phyloP scores from a whole-genome alignment of 2,797 vertebrate genomes.

The Sebastes taczanowskii region DNA sequence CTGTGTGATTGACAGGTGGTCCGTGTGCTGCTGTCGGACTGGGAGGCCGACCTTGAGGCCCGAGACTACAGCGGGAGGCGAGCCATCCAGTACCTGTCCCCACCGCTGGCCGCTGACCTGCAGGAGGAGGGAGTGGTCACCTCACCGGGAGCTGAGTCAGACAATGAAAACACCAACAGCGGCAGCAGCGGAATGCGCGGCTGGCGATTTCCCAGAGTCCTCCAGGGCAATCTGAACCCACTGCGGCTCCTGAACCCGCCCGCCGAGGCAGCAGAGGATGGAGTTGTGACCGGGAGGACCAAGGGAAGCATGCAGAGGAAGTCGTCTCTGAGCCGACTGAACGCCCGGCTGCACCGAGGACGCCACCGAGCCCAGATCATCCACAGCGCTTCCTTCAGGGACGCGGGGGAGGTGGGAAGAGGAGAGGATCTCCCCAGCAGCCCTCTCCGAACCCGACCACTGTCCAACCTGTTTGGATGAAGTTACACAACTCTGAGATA shows the following conservation, averaged over 20 bases:
- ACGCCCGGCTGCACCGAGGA: constrained; percentile 89
- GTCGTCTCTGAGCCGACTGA: constrained; percentile 85
- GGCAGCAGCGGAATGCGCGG: constrained; percentile 75
- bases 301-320: constrained; percentile 89
- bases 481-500: background rate
- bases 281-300: constrained; percentile 61
- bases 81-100: constrained; percentile 90
- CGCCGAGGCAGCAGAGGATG: constrained; percentile 68
- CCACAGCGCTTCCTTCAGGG: constrained; percentile 90
- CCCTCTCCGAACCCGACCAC: constrained; percentile 87
- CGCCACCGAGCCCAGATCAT: constrained; percentile 94
- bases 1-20: constrained; percentile 67
- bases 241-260: constrained; percentile 84
- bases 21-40: constrained; percentile 89
- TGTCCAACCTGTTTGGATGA: constrained; percentile 95
- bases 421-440: constrained; percentile 83
- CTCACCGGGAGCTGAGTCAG: constrained; percentile 71
- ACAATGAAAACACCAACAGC: constrained; percentile 58
- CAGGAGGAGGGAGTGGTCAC: constrained; percentile 65
- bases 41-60: constrained; percentile 91
- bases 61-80: constrained; percentile 95
- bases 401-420: constrained; percentile 84
- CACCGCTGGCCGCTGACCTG: constrained; percentile 63
- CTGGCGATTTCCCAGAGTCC: constrained; percentile 91
- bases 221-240: constrained; percentile 88